A percentile compares a stretch with the other conserved stretches of the same genome.
Evolutionary conservation across 92 coral and sea anemone species (phyloP).

Genomic region (Epizoanthus ramosus): DNA sequence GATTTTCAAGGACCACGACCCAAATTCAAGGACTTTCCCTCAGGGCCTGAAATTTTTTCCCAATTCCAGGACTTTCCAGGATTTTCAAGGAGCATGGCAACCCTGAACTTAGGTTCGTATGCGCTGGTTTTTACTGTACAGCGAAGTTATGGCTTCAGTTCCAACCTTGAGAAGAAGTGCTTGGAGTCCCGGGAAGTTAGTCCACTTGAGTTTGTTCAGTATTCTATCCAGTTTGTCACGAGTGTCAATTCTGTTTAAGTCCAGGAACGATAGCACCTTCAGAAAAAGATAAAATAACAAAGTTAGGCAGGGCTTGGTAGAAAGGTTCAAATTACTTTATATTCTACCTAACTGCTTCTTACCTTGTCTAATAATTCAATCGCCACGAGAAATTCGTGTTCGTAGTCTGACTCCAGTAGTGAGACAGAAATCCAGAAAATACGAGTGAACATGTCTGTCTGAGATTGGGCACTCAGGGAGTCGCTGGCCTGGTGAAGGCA

Average conservation of each 20-base stretch:
- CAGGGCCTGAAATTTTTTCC: too few relatives aligned
- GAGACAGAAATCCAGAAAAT: conserved; percentile 99
- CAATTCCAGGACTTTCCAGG: too few relatives aligned
- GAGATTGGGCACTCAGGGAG: conserved; percentile 79
- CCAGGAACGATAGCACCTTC: conserved; percentile 90
- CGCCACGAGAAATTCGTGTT: conserved; percentile 96
- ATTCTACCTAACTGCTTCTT: neutral
- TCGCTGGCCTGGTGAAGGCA: conserved; percentile 87
- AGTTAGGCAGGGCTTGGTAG: neutral
- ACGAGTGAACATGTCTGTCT: conserved; percentile 93
- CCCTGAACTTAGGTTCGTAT: too few relatives aligned
- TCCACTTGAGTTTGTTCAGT: conserved; percentile 90
- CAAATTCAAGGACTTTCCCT: too few relatives aligned
- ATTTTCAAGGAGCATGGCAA: too few relatives aligned
- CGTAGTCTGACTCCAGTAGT: conserved; percentile 94
- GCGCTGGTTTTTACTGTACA: too few relatives aligned
- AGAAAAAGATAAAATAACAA: neutral
- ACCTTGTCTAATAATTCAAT: conserved; percentile 91
- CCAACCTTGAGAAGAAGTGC: conserved; percentile 90
- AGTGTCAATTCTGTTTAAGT: conserved; percentile 76
- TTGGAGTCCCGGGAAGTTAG: conserved; percentile 93
- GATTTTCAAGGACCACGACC: too few relatives aligned
- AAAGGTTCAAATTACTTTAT: neutral
- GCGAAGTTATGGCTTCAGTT: neutral
- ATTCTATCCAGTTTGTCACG: conserved; percentile 88